Evolutionary conservation across 2,888 invertebrate genomes (phyloP), one percentile per base, ranked within the genome.

Genomic region (Physocephala rufipes): DNA sequence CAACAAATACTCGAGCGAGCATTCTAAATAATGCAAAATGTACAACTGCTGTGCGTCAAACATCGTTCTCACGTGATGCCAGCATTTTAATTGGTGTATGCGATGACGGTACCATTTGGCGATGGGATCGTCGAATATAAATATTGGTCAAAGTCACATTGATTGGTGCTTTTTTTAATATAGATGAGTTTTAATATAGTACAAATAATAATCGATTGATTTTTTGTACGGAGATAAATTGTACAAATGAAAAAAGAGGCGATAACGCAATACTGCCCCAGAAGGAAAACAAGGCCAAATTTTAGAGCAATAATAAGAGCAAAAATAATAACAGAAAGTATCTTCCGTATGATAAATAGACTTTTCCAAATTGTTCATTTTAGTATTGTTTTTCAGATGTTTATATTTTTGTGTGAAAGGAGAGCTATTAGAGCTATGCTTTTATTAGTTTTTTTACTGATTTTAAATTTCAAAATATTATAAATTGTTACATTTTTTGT

Each of bases 21-120:
- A 92, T 94, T 9, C 87, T 98, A 26, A 90, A 92, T 74, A 96
- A 98, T 87, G 91, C 93, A 16, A 91, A 95, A 78, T 97, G 97
- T 82, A 91, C 89, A 5, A 91, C 95, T n/a, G 94, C 97, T 0
- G 94, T 98, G 28, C 88, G 98, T 74, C 98, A 98, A 87, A 97
- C 97, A 3, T 93, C 95, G 64, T 89, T 99, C 73, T 96, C 95
- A 45, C 89, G 95, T 21, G 95, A 96, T 82, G 97, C 96, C 28
- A 91, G 90, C 74, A 91, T 95, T 47, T 87, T 99, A 71, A 87
- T 99, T n/a, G 95, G 95, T 75, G 97, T 97, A 63, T 97, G 97
- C 86, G 98, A 99, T 82, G 97, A 98, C 87, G 95, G 95, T 4
- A 95, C 96, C 21, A 92, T 99, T 78, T 98, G 97, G 97, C 89